Conservation (phyloP, 2,797 vertebrate species). For the Coilia nasus region DNA sequence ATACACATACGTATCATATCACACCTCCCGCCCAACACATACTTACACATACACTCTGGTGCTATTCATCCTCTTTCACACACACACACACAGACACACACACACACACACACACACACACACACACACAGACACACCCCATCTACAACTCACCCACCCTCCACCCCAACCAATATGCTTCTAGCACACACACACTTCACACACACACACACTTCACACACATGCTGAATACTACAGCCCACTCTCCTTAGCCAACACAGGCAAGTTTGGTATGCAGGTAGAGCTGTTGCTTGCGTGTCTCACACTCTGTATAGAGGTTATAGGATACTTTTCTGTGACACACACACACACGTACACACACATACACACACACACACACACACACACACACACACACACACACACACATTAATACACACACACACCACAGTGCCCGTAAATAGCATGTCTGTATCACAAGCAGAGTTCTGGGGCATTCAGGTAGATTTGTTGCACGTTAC, state of each 20-base stretch:
- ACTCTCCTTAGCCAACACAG: background rate
- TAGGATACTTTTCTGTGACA: no score
- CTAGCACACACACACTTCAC: no score
- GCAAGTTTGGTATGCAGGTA: background rate
- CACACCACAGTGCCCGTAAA: background rate
- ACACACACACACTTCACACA: no score
- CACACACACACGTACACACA: no score
- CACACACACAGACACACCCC: background rate
- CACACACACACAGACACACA: background rate
- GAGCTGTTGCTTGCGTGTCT: background rate
- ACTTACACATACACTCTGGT: no score
- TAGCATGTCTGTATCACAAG: background rate
- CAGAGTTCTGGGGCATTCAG: background rate
- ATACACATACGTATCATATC: background rate
- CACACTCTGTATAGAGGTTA: background rate
- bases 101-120: background rate
- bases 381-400: background rate
- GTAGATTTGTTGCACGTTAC: background rate
- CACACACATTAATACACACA: no score
- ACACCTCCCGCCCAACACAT: no score
- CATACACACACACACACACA: no score
- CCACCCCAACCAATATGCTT: no score
- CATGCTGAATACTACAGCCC: no score
- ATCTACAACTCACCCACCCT: no score
- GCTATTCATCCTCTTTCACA: background rate